Conservation (phyloP, 37 sponge, comb jelly and placozoan genomes). For the Haliclona indistincta region DNA sequence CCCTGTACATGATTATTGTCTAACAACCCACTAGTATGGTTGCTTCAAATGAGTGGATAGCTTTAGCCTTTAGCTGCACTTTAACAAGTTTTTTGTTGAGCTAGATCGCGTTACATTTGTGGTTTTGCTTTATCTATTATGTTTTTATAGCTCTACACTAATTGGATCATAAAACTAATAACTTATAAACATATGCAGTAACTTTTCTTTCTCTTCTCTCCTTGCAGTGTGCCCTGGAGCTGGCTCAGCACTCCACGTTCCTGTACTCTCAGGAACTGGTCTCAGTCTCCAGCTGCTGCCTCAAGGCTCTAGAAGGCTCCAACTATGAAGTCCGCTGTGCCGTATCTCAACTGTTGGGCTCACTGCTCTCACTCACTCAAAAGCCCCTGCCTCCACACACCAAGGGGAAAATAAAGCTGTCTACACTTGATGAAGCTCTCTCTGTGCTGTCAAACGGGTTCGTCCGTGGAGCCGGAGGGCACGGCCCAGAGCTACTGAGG, state of each 20-base stretch:
- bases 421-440: constrained; percentile 75
- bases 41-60: no score
- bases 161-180: no score
- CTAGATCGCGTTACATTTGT: neutral
- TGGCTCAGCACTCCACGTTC: constrained; percentile 51
- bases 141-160: neutral
- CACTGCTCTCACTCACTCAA: constrained; percentile 69
- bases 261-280: constrained; percentile 84
- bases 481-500: constrained; percentile 79
- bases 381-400: constrained; percentile 48
- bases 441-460: constrained; percentile 78
- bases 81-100: neutral
- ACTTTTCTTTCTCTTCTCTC: constrained; percentile 1
- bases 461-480: constrained; percentile 65
- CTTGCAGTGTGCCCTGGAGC: constrained; percentile 66
- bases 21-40: no score
- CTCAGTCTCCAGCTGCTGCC: constrained; percentile 64
- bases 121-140: neutral
- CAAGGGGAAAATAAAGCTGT: constrained; percentile 69
- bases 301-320: constrained; percentile 86
- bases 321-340: constrained; percentile 74
- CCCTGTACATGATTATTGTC: no score
- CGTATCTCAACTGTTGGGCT: constrained; percentile 77
- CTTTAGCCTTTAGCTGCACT: no score
- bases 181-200: no score